phyloP scores from a whole-genome alignment of 2,113 vertebrate species.

The Syngnathus floridae region DNA sequence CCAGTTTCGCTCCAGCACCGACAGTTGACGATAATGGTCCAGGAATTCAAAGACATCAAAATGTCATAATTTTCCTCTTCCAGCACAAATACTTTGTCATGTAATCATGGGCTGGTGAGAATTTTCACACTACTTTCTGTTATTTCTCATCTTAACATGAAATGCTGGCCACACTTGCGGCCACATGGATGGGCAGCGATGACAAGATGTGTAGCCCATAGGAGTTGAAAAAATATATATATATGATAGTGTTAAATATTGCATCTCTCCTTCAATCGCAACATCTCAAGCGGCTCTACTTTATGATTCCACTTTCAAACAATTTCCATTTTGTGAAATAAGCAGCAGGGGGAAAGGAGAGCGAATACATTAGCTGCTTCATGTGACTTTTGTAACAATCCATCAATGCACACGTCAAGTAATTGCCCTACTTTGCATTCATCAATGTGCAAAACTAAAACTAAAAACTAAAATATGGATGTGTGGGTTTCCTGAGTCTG shows the following conservation, averaged over 20 bases:
- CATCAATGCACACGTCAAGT: conserved; percentile 45
- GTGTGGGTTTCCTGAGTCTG: conserved; percentile 38
- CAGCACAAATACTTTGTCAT: conserved; percentile 9
- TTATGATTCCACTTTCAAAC: conserved; percentile 1
- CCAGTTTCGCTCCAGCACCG: background rate
- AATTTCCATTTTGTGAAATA: conserved; percentile 3
- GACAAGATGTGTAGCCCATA: too few relatives aligned
- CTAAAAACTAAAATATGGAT: conserved; percentile 53
- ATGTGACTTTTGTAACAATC: conserved; percentile 27
- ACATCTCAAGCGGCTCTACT: background rate
- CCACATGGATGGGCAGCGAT: background rate
- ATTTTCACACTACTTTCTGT: conserved; percentile 10
- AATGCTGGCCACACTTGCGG: conserved; percentile 1
- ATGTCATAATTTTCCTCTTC: background rate
- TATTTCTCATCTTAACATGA: conserved; percentile 12
- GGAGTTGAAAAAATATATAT: too few relatives aligned
- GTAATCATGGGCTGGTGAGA: conserved; percentile 8
- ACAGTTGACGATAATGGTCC: conserved; percentile 16
- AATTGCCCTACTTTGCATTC: conserved; percentile 39
- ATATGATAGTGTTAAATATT: background rate
- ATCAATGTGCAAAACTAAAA: conserved; percentile 35
- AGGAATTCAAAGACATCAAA: conserved; percentile 17
- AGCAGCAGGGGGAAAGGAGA: conserved; percentile 11
- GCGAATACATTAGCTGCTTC: conserved; percentile 14
- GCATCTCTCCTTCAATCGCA: background rate